These are phyloP conservation scores for Chironex yamaguchii DNA, from an alignment of 30 jellyfish, hydroid and myxozoan genomes.

Conservation along the genomic window DNA sequence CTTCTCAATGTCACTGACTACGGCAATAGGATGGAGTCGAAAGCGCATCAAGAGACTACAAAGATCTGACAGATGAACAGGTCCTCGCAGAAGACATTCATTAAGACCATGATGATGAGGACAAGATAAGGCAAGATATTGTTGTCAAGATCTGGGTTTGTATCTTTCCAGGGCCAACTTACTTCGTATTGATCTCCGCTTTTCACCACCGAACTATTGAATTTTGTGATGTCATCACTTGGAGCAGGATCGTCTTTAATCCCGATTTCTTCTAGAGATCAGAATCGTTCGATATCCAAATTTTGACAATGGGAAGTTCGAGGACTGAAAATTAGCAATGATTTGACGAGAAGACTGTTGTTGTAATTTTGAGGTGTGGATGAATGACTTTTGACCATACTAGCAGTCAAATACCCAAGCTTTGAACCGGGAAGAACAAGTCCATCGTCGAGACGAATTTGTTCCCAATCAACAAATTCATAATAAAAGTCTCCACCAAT, in stretches of 20 bases:
- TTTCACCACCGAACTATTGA: slow-evolving; percentile 7
- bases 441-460: too few species aligned
- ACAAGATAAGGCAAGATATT: slow-evolving; percentile 11
- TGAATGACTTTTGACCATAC: too few species aligned
- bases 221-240: not conserved
- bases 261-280: too few species aligned
- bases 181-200: slow-evolving; percentile 14
- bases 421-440: not conserved
- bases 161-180: slow-evolving; percentile 44
- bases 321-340: too few species aligned
- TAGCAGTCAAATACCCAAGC: slow-evolving; percentile 20
- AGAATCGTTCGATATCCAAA: too few species aligned
- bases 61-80: slow-evolving; percentile 44
- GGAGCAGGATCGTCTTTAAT: too few species aligned
- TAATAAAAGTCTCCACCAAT: slow-evolving; percentile 29
- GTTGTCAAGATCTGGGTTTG: not conserved
- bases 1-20: slow-evolving; percentile 32
- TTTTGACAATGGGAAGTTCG: too few species aligned
- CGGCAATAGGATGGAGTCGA: slow-evolving; percentile 12
- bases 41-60: slow-evolving; percentile 38
- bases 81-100: slow-evolving; percentile 52
- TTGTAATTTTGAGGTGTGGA: too few species aligned
- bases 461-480: slow-evolving; percentile 3
- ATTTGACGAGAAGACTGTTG: too few species aligned
- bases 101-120: not conserved